Base-by-base conservation (phyloP, 2,797 vertebrate species). In the Phyllotis vaccarum region DNA sequence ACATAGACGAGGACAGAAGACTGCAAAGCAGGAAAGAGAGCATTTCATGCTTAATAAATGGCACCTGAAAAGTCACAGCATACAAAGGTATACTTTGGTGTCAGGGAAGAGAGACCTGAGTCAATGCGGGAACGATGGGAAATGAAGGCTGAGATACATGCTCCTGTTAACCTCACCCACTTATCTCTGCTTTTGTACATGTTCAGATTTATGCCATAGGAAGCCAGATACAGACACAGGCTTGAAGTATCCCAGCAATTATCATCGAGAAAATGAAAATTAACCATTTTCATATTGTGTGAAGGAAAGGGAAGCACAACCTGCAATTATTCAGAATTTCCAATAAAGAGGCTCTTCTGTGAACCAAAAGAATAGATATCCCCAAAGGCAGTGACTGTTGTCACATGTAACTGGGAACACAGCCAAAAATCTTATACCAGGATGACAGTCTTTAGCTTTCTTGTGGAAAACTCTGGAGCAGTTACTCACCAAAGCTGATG, bases 191-290 rank as follows among this genome's bases (percentile, higher is more conserved):
- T 43, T 95, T 80, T 40, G 22, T 66, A 2, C 90, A 46, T 85
- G 89, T 88, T 19, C 16, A 86, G 43, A 68, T 86, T 64, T 16
- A 9, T 14, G 31, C 12, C 49, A 82, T 24, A 76, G 70, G 46
- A 93, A 97, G 92, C 58, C 40, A 83, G 79, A 70, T 81, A 66
- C 14, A n/a, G 80, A 91, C 86, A 81, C 2, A 52, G 58, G 21
- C 81, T 91, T 89, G 49, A 95, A 95, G 78, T 76, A 92, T 87
- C 72, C 92, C 75, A 72, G 29, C 60, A 83, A 87, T 95, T 93
- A 86, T 87, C 46, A 87, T 70, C 94, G 91, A 96, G 89, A 97
- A 90, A 52, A 78, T 91, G 89, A 93, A 96, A 93, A 93, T 94
- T 66, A 95, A 90, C 81, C 89, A 46, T 46, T 37, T 92, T 95